A percentile compares a stretch with the other conserved stretches of the same genome.
Evolutionary conservation across 2,888 invertebrate genomes (phyloP).

Genomic region (Amphipyra berbera): DNA sequence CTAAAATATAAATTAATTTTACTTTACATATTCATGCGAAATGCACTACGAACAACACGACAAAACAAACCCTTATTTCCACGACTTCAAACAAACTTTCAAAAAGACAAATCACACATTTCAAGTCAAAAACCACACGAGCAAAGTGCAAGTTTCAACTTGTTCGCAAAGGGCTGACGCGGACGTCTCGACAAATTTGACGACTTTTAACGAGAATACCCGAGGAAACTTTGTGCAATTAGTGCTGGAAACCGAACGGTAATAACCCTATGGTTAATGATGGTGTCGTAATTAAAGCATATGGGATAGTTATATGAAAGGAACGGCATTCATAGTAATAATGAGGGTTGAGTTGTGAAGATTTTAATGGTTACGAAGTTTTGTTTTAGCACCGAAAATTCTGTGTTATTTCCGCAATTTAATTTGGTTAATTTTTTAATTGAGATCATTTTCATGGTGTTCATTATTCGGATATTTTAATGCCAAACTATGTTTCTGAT

Average conservation of each 20-base stretch:
- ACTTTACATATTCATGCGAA: no score
- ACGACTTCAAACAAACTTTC: slow-evolving; percentile 9
- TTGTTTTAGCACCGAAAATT: slow-evolving; percentile 18
- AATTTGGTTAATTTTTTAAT: slow-evolving; percentile 1
- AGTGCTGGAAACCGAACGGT: slow-evolving; percentile 62
- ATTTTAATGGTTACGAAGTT: slow-evolving; percentile 49
- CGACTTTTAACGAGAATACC: slow-evolving; percentile 77
- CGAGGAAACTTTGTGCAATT: slow-evolving; percentile 76
- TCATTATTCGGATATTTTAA: no score
- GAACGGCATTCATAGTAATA: slow-evolving; percentile 36
- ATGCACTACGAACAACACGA: not conserved
- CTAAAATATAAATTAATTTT: no score
- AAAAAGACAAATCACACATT: slow-evolving; percentile 35
- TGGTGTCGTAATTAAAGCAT: slow-evolving; percentile 64
- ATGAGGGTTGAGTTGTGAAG: slow-evolving; percentile 44
- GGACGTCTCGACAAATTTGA: slow-evolving; percentile 61
- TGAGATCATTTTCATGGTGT: not conserved
- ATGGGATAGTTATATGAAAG: slow-evolving; percentile 51
- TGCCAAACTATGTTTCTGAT: no score
- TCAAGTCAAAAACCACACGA: slow-evolving; percentile 40
- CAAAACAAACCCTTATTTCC: slow-evolving; percentile 19
- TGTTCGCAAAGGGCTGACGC: slow-evolving; percentile 48
- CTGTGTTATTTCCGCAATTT: slow-evolving; percentile 18
- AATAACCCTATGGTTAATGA: slow-evolving; percentile 60
- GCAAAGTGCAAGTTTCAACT: slow-evolving; percentile 30